phyloP scores from a whole-genome alignment of 2,113 vertebrate genomes.

The Anhinga rufa region DNA sequence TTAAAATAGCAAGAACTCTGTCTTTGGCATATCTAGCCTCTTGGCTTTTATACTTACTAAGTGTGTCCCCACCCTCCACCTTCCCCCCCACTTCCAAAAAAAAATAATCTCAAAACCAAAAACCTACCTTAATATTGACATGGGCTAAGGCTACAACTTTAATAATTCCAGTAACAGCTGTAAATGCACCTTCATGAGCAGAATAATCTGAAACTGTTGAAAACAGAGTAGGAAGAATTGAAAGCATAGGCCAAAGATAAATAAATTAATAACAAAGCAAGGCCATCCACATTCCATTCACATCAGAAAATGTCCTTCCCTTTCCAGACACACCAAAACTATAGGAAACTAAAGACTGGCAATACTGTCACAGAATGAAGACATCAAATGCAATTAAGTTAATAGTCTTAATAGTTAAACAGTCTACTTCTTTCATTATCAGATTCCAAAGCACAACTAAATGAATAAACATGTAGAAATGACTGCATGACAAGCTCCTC shows the following conservation, averaged over 20 bases:
- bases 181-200: neutral
- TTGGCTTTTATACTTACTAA: neutral
- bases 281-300: neutral
- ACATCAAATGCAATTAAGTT: neutral
- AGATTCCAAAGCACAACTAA: neutral
- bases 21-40: neutral
- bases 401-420: no score
- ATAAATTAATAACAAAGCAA: neutral
- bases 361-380: neutral
- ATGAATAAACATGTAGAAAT: neutral
- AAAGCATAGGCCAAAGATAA: neutral
- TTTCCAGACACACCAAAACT: neutral
- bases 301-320: neutral
- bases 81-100: neutral
- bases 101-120: no score
- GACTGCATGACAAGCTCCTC: neutral
- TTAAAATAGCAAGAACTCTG: neutral
- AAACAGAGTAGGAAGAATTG: neutral
- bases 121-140: neutral
- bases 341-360: neutral
- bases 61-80: no score
- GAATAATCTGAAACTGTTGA: neutral
- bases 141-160: neutral
- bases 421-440: neutral
- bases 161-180: neutral